Evolutionary conservation across 2,797 vertebrate genomes (phyloP).

Genomic region (Lepus oiostolus): DNA sequence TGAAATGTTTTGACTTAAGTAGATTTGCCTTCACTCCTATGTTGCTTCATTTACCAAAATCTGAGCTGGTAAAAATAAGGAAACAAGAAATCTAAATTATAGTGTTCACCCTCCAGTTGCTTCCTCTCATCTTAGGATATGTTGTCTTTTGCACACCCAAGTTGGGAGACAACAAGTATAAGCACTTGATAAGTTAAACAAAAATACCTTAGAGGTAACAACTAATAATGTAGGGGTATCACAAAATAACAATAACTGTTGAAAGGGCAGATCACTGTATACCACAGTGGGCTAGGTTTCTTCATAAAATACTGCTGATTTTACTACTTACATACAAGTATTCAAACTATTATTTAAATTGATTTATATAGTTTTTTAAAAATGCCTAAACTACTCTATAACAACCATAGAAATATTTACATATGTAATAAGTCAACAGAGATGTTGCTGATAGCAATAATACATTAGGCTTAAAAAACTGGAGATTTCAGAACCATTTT

Average conservation of each 20-base stretch:
- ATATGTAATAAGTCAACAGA: conserved; percentile 7
- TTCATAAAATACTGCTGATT: neutral
- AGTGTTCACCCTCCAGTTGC: neutral
- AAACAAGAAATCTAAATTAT: conserved; percentile 6
- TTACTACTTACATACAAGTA: neutral
- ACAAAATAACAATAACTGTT: neutral
- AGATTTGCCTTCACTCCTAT: neutral
- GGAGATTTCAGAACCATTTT: neutral
- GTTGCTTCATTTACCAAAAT: conserved; percentile 14
- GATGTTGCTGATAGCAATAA: neutral
- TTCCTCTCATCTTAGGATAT: neutral
- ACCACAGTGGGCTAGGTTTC: neutral
- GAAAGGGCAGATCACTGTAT: neutral
- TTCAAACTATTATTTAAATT: conserved; percentile 22
- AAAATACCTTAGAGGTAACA: neutral
- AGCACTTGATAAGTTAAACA: neutral
- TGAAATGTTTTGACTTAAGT: conserved; percentile 31
- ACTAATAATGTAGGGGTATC: neutral
- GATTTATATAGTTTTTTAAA: neutral
- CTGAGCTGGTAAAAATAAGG: neutral
- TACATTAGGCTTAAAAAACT: neutral
- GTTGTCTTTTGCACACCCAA: neutral
- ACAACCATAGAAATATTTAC: neutral
- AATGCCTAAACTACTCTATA: neutral
- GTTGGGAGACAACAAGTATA: neutral